Evolutionary conservation across 2,113 vertebrate genomes (phyloP).

Genomic region (Ancistrus triradiatus): DNA sequence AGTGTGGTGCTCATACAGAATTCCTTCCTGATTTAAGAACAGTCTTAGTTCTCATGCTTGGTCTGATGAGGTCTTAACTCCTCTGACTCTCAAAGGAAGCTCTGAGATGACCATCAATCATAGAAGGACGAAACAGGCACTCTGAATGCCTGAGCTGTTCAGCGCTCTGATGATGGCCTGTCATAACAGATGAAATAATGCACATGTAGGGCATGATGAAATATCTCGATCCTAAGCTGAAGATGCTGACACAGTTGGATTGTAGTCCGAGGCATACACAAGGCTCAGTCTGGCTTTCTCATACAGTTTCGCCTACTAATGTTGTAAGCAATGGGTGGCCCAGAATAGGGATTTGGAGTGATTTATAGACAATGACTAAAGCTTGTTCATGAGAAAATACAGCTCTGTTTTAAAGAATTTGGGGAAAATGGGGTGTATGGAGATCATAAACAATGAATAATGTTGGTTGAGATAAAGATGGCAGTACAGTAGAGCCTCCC

Average conservation of each 20-base stretch:
- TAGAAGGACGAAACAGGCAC: too few relatives aligned
- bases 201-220: not conserved
- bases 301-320: too few relatives aligned
- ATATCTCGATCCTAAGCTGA: not conserved
- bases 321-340: slow-evolving; percentile 24
- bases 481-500: slow-evolving; percentile 41
- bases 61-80: slow-evolving; percentile 6
- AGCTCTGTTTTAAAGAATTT: slow-evolving; percentile 33
- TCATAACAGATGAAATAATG: not conserved
- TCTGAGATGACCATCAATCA: slow-evolving; percentile 1
- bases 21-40: not conserved
- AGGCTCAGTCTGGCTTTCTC: not conserved
- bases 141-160: not conserved
- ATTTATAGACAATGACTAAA: slow-evolving; percentile 41
- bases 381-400: slow-evolving; percentile 33
- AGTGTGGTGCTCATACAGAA: too few relatives aligned
- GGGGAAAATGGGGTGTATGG: not conserved
- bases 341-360: slow-evolving; percentile 6
- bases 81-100: not conserved
- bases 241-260: not conserved
- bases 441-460: slow-evolving; percentile 41
- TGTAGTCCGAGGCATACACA: not conserved
- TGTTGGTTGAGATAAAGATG: slow-evolving; percentile 49
- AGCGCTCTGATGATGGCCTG: not conserved
- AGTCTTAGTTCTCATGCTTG: slow-evolving; percentile 3